Evolutionary conservation across 1,140 invertebrate species (phyloP), one percentile per base, ranked within the genome.

Genomic region (Thrips palmi): DNA sequence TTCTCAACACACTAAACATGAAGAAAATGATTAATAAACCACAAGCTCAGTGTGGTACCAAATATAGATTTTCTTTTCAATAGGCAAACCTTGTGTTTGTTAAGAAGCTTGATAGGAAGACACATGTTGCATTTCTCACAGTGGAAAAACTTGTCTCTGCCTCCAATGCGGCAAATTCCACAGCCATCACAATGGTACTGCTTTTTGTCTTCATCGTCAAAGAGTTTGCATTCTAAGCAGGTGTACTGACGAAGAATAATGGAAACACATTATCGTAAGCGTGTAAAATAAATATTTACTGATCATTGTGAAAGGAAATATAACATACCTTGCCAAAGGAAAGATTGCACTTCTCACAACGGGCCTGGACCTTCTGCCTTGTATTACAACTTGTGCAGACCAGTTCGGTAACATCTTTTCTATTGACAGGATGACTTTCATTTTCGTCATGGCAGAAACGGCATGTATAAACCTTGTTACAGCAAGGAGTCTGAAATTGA

Each of bases 141-240:
- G 55, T 89, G 85, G 54, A 86, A 88, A 59, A 81, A 89, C 45
- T 77, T 71, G 40, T 86, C 78, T 15, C 74, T 60, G 1, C 83
- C 84, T 2, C 84, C 85, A 42, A 88, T 72, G 29, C 85, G 70
- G 50, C 85, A 91, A 42, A 91, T 80, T 1, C 83, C 83, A 60
- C 85, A 91, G 2, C 74, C 77, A 41, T 79, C 70, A 49, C 85
- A 91, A 50, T 91, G 85, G 58, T 84, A 91, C 56, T 88, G 84
- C 48, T 74, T 67, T 52, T 83, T 86, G 47, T 87, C 81, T 39
- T 80, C 74, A 52, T 88, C 81, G 52, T 88, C 84, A 54, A 82
- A 88, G n/a, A 91, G 59, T 56, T 82, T 81, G 57, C 85, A 91
- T 38, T 83, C 73, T 4, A 74, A 58, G 50, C 85, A 91, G 34